Evolutionary conservation across 2,113 vertebrate species (phyloP).

Genomic region (Hipposideros armiger): DNA sequence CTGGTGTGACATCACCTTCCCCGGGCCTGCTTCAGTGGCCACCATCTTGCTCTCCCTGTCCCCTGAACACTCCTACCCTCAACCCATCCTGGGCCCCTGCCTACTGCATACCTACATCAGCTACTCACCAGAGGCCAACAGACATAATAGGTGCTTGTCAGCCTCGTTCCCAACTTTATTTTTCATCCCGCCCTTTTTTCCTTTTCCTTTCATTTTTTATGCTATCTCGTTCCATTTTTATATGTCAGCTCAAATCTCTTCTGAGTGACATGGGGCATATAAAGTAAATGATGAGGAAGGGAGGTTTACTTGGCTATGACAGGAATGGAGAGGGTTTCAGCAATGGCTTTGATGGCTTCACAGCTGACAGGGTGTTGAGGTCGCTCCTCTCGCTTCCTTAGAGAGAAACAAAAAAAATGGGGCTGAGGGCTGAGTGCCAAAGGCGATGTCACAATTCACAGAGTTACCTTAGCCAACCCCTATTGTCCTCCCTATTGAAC

Average conservation of each 20-base stretch:
- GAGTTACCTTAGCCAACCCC: not conserved
- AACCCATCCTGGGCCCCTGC: not conserved
- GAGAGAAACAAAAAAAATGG: conserved; percentile 70
- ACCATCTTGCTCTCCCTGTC: not conserved
- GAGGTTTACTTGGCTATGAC: conserved; percentile 96
- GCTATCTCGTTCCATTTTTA: not conserved
- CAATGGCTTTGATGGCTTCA: conserved; percentile 94
- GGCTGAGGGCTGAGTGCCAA: conserved; percentile 21
- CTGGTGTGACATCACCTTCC: not conserved
- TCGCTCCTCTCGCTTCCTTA: conserved; percentile 96
- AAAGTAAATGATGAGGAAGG: not conserved
- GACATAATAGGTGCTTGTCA: not conserved
- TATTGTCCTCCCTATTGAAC: not conserved
- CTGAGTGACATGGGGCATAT: not conserved
- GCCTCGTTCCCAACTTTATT: not conserved
- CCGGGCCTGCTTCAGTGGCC: not conserved
- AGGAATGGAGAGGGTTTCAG: conserved; percentile 92
- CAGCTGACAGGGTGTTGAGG: conserved; percentile 95
- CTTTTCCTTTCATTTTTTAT: not conserved
- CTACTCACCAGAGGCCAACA: not conserved
- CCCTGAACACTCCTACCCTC: not conserved
- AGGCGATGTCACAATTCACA: not conserved
- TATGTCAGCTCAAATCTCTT: conserved; percentile 6
- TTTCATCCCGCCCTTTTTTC: not conserved
- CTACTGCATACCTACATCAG: not conserved